phyloP scores from a whole-genome alignment of 2,888 invertebrate species.

The Eristalinus sepulchralis region DNA sequence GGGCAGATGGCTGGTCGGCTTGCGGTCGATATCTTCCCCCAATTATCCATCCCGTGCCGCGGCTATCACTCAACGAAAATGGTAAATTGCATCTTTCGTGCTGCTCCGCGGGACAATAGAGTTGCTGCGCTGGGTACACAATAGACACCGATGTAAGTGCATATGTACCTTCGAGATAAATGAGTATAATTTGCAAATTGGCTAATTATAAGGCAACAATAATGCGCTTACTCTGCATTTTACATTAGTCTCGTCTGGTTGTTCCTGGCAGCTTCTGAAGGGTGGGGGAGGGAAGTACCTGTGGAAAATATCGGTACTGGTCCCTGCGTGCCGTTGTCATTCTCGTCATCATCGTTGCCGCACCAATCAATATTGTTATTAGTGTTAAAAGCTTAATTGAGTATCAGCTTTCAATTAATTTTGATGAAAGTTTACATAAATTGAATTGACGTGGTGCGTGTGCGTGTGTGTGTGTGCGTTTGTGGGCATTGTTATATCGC shows the following conservation, averaged over 20 bases:
- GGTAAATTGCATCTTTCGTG: constrained; percentile 32
- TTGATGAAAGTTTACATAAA: constrained; percentile 67
- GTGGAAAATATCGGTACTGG: not conserved
- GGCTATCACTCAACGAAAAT: not conserved
- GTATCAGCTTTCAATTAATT: constrained; percentile 71
- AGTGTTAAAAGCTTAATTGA: constrained; percentile 67
- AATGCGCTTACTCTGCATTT: constrained; percentile 23
- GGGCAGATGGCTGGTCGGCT: not conserved
- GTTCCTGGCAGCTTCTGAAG: not conserved
- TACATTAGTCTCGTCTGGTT: not conserved
- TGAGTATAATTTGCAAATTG: constrained; percentile 47
- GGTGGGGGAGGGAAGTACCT: not conserved
- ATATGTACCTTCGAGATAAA: constrained; percentile 33
- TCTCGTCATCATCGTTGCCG: not conserved
- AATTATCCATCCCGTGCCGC: too few relatives aligned
- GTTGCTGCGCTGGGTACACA: not conserved
- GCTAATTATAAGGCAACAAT: constrained; percentile 41
- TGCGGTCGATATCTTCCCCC: not conserved
- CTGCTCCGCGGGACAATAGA: not conserved
- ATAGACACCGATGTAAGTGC: not conserved
- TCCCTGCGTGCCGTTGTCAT: not conserved
- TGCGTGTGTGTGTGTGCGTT: not conserved
- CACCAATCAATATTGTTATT: constrained; percentile 62
- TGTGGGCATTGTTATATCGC: constrained; percentile 19
- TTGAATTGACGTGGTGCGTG: constrained; percentile 23